Conservation (phyloP, 2,797 vertebrate species). For the Chaenodraco wilsoni region DNA sequence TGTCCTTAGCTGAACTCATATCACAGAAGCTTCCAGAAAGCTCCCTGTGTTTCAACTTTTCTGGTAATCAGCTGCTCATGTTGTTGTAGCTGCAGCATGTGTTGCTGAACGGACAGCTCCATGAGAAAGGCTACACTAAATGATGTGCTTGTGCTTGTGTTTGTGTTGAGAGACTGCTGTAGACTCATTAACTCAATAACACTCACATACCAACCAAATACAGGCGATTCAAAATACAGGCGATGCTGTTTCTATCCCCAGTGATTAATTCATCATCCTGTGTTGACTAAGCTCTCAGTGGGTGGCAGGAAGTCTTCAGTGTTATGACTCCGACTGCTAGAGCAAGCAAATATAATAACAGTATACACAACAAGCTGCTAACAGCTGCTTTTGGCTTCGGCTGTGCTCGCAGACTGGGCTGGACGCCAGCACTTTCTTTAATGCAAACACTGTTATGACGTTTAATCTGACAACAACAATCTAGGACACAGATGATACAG, state of each 20-base stretch:
- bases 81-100: conserved; percentile 16
- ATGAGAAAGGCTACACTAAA: neutral
- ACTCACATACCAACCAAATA: conserved; percentile 30
- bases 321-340: conserved; percentile 32
- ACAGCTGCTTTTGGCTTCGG: conserved; percentile 49
- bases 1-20: conserved; percentile 22
- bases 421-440: conserved; percentile 24
- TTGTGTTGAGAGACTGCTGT: conserved; percentile 27
- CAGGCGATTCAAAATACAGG: conserved; percentile 4
- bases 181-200: conserved; percentile 58
- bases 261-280: conserved; percentile 51
- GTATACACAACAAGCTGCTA: conserved; percentile 46
- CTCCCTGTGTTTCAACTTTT: neutral
- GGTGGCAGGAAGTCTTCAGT: conserved; percentile 37
- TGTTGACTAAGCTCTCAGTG: conserved; percentile 62
- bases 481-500: conserved; percentile 13
- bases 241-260: conserved; percentile 38
- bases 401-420: conserved; percentile 26
- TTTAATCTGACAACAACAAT: conserved; percentile 8
- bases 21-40: conserved; percentile 14
- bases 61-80: conserved; percentile 11
- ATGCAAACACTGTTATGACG: conserved; percentile 22
- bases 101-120: conserved; percentile 8
- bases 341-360: conserved; percentile 45
- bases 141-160: conserved; percentile 14